A percentile compares a stretch with the other conserved stretches of the same genome.
phyloP scores from a whole-genome alignment of 2,113 vertebrate genomes.

The Prunella fulvescens region DNA sequence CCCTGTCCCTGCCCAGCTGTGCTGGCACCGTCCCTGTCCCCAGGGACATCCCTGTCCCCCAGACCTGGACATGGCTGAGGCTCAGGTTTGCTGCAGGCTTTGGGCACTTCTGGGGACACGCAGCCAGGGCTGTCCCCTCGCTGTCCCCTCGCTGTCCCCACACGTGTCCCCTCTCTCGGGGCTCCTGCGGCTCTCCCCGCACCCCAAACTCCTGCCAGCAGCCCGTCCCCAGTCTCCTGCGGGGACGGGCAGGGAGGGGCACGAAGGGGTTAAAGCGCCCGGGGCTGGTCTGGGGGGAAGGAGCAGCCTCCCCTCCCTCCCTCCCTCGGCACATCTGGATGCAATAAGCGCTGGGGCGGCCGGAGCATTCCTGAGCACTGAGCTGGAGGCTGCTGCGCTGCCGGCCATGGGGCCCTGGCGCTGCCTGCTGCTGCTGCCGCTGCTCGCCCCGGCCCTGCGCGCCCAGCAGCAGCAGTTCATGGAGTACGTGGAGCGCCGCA shows the following conservation, averaged over 20 bases:
- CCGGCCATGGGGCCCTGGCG: conserved; percentile 36
- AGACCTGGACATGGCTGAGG: rapidly evolving
- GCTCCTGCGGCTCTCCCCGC: background rate
- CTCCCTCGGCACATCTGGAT: conserved; percentile 71
- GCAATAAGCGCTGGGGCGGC: conserved; percentile 63
- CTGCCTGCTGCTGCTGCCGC: conserved; percentile 64
- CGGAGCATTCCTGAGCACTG: conserved; percentile 79
- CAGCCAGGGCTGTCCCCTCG: background rate
- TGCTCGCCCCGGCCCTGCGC: conserved; percentile 9
- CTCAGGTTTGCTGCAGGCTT: background rate
- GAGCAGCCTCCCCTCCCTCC: conserved; percentile 18
- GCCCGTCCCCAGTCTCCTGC: background rate
- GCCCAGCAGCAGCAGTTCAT: conserved; percentile 77
- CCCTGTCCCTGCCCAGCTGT: background rate
- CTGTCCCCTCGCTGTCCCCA: background rate
- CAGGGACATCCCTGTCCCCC: background rate
- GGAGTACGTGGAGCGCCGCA: conserved; percentile 79
- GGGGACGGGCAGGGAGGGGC: background rate
- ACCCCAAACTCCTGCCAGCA: background rate
- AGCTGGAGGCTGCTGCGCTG: conserved; percentile 49
- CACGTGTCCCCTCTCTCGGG: rapidly evolving
- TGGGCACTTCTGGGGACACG: background rate
- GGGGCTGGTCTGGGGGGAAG: background rate
- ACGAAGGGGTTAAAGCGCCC: conserved; percentile 59
- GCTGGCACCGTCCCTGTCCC: background rate